Percentiles rank a stretch among this genome's conserved stretches.
Evolutionary conservation across 2,888 invertebrate genomes (phyloP).

Genomic region (Malachius bipustulatus): DNA sequence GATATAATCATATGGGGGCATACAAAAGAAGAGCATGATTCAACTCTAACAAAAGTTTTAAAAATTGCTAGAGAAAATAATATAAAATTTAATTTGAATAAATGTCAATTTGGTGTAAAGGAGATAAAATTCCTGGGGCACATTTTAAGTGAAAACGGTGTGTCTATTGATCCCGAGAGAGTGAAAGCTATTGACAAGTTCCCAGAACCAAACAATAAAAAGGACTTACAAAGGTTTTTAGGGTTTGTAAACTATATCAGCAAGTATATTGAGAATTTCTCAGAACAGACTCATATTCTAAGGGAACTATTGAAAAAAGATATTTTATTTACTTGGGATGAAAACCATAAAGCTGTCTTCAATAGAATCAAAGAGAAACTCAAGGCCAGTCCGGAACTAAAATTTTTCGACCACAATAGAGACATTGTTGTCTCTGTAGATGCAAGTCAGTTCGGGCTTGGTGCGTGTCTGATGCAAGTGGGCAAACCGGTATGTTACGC

Average conservation of each 20-base stretch:
- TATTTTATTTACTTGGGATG: constrained; percentile 2
- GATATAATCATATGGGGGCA: constrained; percentile 16
- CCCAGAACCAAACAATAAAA: too few species aligned
- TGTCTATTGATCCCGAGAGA: constrained; percentile 8
- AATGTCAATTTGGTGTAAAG: constrained; percentile 7
- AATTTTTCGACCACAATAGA: constrained; percentile 14
- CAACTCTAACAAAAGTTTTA: constrained; percentile 6
- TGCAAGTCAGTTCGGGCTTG: constrained; percentile 18
- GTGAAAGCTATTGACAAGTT: too few species aligned
- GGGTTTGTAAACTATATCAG: constrained; percentile 6
- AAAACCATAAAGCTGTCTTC: constrained; percentile 12
- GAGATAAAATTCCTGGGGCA: constrained; percentile 15
- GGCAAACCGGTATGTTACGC: constrained; percentile 17
- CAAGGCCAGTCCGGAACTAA: constrained; percentile 7
- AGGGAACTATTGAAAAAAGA: constrained; percentile 7
- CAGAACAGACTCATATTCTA: constrained; percentile 3
- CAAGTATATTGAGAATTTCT: too few species aligned
- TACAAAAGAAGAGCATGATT: constrained; percentile 11
- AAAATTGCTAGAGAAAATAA: constrained; percentile 11
- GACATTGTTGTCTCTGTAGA: constrained; percentile 16
- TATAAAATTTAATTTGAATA: constrained; percentile 8
- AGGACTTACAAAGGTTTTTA: too few species aligned
- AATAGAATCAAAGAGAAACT: constrained; percentile 13
- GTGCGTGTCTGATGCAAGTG: constrained; percentile 18
- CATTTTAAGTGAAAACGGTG: constrained; percentile 13